Evolutionary conservation across 2,797 vertebrate species (phyloP).

Genomic region (Eutrigla gurnardus): DNA sequence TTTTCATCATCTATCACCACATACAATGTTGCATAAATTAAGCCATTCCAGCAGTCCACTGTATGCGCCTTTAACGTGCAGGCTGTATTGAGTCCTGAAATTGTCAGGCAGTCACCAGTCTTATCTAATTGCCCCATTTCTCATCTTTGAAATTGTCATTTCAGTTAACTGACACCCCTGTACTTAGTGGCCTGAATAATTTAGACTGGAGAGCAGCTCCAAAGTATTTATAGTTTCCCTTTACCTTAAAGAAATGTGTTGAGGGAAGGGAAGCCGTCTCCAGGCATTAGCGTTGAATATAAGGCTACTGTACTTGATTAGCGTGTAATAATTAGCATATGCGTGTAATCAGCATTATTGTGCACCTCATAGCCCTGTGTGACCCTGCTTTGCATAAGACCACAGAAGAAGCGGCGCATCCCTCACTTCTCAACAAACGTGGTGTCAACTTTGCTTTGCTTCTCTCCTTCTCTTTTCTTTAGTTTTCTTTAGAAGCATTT

Average conservation of each 20-base stretch:
- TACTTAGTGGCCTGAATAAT: constrained; percentile 65
- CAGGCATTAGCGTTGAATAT: constrained; percentile 82
- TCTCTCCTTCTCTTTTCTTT: constrained; percentile 76
- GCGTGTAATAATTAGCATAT: constrained; percentile 90
- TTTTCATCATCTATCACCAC: constrained; percentile 38
- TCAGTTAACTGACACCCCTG: constrained; percentile 77
- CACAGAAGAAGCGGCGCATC: constrained; percentile 83
- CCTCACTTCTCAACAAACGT: constrained; percentile 80
- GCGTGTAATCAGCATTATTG: constrained; percentile 92
- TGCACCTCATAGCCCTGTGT: constrained; percentile 83
- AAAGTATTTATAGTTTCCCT: constrained; percentile 79
- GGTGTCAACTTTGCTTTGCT: constrained; percentile 84
- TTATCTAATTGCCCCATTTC: constrained; percentile 64
- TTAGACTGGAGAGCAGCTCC: constrained; percentile 64
- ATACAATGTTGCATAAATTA: constrained; percentile 4
- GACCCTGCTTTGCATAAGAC: constrained; percentile 89
- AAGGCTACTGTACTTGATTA: constrained; percentile 90
- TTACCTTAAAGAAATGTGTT: constrained; percentile 72
- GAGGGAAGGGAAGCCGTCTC: constrained; percentile 73
- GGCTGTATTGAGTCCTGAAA: constrained; percentile 31
- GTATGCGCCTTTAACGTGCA: constrained; percentile 28
- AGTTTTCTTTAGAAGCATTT: constrained; percentile 73
- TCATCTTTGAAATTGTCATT: constrained; percentile 65
- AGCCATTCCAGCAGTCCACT: constrained; percentile 5
- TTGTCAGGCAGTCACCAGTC: constrained; percentile 39